Base-by-base conservation (phyloP, 2,888 invertebrate species). In the Zeuzera pyrina region DNA sequence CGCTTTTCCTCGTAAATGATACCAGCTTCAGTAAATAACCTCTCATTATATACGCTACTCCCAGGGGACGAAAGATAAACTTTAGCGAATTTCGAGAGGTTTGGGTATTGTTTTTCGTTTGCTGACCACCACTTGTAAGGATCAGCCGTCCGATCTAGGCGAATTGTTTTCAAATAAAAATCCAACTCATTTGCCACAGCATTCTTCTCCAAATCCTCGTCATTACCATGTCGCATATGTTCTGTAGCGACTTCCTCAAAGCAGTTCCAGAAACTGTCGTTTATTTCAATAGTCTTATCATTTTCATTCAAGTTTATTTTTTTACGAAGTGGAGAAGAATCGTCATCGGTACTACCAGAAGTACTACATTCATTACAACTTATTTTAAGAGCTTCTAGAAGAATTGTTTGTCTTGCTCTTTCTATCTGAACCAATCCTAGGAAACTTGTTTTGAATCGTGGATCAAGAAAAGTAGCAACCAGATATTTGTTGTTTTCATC, bases 121-220 rank as follows among this genome's bases (percentile, higher is more conserved):
- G 29, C 43, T 36, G 48, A 42, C 47, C 48, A 51, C 47, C 45
- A 49, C 27, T 27, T 42, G 36, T 48, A 45, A 34, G 47, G 49
- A 31, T 51, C 41, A 12, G 24, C 27, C 10, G 34, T 42, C 26
- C 45, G 38, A 46, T 44, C 36, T 32, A 52, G 29, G 33, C 48
- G 45, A 43, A 28, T 16, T 29, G 42, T 42, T 38, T 52, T 52
- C 31, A 49, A 43, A 45, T 45, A 51, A 42, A 35, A 41, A 38
- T 51, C 47, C 15, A 52, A 36, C 43, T 50, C 47, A 23, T 34
- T 47, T 35, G 47, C 47, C 38, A 51, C 42, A 36, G 43, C 15
- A 35, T 38, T 49, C 38, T 47, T 48, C 33, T 47, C 41, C 32
- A 31, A 6, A n/a, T 38, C 43, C 29, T 43, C 39, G 39, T 42